phyloP scores from a whole-genome alignment of 2,113 vertebrate genomes.

The Anseranas semipalmata region DNA sequence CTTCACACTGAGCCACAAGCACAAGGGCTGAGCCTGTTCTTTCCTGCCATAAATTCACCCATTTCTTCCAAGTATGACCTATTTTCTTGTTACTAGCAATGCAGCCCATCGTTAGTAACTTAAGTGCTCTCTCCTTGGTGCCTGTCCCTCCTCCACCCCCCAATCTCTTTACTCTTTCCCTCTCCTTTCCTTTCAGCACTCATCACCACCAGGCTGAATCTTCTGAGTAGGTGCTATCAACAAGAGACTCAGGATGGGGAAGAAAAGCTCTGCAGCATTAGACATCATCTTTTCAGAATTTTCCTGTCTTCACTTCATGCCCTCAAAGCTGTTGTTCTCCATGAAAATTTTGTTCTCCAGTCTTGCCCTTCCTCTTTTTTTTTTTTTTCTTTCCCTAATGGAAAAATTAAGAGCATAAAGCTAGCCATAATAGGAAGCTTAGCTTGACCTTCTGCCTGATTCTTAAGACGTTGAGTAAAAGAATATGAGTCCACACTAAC shows the following conservation, averaged over 20 bases:
- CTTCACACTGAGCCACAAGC: not conserved
- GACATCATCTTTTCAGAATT: not conserved
- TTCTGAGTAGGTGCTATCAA: rapidly evolving
- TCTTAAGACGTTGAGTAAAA: not conserved
- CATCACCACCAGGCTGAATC: not conserved
- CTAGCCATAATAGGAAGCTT: not conserved
- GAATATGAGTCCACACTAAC: not conserved
- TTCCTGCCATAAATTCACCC: not conserved
- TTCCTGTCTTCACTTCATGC: not conserved
- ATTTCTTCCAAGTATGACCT: not conserved
- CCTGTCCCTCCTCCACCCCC: not conserved
- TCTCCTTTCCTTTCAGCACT: not conserved
- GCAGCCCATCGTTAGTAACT: not conserved
- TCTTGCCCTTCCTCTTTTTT: not conserved
- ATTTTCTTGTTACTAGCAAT: not conserved
- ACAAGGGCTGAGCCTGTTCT: not conserved
- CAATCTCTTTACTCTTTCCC: not conserved
- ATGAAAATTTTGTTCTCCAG: not conserved
- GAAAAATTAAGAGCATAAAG: not conserved
- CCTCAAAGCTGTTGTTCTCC: not conserved
- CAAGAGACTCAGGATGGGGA: not conserved
- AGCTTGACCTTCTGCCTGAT: not conserved
- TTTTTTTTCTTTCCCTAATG: not conserved
- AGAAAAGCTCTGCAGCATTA: not conserved
- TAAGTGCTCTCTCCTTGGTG: not conserved